Evolutionary conservation across 2,888 invertebrate genomes (phyloP).

Genomic region (Ophioninae sp.): DNA sequence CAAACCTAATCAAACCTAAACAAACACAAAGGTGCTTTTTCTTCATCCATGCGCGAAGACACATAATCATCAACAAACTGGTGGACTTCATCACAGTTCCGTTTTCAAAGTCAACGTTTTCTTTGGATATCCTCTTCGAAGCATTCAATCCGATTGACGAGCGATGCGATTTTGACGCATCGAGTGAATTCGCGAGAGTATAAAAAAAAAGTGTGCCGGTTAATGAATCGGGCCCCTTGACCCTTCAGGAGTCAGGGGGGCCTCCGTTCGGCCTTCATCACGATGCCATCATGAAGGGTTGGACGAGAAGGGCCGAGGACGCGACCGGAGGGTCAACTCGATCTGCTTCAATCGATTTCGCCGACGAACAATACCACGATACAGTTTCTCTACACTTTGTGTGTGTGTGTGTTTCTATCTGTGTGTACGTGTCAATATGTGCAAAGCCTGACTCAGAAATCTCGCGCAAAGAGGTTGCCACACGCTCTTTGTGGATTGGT

Average conservation of each 20-base stretch:
- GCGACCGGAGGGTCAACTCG: constrained; percentile 65
- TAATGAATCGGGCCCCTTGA: background rate
- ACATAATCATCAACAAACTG: constrained; percentile 55
- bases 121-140: constrained; percentile 28
- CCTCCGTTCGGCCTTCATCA: no score
- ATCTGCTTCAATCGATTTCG: constrained; percentile 65
- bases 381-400: constrained; percentile 28
- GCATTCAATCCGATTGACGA: constrained; percentile 57
- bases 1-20: no score
- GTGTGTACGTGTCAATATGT: constrained; percentile 13
- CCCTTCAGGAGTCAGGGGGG: no score
- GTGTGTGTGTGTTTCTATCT: background rate
- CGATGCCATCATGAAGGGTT: background rate
- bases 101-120: constrained; percentile 58
- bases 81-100: constrained; percentile 48
- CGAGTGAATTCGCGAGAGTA: constrained; percentile 36
- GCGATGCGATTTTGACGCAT: constrained; percentile 10
- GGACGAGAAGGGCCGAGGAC: constrained; percentile 59
- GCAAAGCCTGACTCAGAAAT: constrained; percentile 56
- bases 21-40: no score
- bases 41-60: constrained; percentile 47
- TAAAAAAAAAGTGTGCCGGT: constrained; percentile 51
- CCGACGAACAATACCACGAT: constrained; percentile 60
- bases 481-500: constrained; percentile 58
- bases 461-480: constrained; percentile 56